Evolutionary conservation across 2,888 invertebrate genomes (phyloP), one percentile per base, ranked within the genome.

Genomic region (Andrena bicolor): DNA sequence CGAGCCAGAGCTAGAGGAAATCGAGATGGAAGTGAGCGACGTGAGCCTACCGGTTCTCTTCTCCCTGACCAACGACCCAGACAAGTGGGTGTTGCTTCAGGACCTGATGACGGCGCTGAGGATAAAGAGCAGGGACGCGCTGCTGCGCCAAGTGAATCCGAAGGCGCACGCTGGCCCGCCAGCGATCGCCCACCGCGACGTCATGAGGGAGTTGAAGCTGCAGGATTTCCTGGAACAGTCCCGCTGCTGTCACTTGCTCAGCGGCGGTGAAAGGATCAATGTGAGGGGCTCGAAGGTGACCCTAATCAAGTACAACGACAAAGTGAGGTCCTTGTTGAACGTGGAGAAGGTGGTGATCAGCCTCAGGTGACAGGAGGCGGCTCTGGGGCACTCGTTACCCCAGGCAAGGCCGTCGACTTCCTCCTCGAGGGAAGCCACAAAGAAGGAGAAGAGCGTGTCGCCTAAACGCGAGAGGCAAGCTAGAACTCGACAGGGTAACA

Each of bases 1-100:
- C 0, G 95, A 95, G 65, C 91, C 94, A 2, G 95, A 96, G 83
- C 89, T 94, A 87, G 95, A 95, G 89, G 96, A 96, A 90, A 95
- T 97, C 82, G 97, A 97, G 93, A 96, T 98, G 92, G 98, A 98
- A 94, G 96, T 97, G 92, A 96, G 97, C 85, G 97, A 97, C 91
- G 95, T 96, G 69, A 96, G 97, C 30, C 94, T 98, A 77, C 98
- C 98, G 13, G 97, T 97, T 71, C 95, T 98, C 88, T 98, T 98
- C 94, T 96, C 96, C 85, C 94, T 98, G 84, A 94, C 95, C 3
- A 93, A 92, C 77, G 93, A 93, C 65, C 83, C 95, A 80, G 97
- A 97, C 70, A 96, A 97, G 82, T 98, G 97, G 97, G 96, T 97
- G 75, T 95, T 98, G 79, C 95, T 98, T 72, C 97, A 96, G 92